Conservation (phyloP, 2,888 invertebrate species). For the Epiblema foenella region DNA sequence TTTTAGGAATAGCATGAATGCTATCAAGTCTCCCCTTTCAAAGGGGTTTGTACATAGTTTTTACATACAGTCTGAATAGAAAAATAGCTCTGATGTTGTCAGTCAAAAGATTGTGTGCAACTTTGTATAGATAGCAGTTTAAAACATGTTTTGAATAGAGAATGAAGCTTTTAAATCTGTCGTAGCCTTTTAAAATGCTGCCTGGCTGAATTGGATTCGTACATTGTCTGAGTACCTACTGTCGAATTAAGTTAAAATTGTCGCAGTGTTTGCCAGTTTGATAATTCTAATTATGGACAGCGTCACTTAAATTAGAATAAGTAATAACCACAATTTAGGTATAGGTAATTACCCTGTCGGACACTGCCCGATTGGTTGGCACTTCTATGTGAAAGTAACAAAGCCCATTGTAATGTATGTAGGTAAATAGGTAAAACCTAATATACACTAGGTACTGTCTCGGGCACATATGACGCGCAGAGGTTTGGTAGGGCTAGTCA, state of each 20-base stretch:
- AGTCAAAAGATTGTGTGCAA: constrained; percentile 26
- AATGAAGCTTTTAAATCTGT: constrained; percentile 23
- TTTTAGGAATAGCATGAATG: constrained; percentile 2
- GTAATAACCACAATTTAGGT: too few relatives aligned
- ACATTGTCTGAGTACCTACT: background rate
- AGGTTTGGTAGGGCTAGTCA: too few relatives aligned
- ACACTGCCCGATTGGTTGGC: too few relatives aligned
- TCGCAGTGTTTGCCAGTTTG: too few relatives aligned
- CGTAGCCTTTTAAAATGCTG: constrained; percentile 16
- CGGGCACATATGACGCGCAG: too few relatives aligned
- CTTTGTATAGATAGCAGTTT: constrained; percentile 34
- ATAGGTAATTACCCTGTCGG: too few relatives aligned
- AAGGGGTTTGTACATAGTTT: constrained; percentile 16
- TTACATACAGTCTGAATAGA: constrained; percentile 8
- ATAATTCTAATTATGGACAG: too few relatives aligned
- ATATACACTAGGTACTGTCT: too few relatives aligned
- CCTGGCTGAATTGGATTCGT: constrained; percentile 9
- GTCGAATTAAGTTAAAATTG: background rate
- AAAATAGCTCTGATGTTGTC: constrained; percentile 20
- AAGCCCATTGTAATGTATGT: too few relatives aligned
- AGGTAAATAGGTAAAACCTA: too few relatives aligned
- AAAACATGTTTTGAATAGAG: constrained; percentile 33
- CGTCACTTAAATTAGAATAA: too few relatives aligned
- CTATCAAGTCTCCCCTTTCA: constrained; percentile 3
- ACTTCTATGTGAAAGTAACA: too few relatives aligned